A percentile compares a stretch with the other conserved stretches of the same genome.
These are phyloP conservation scores for Myiozetetes cayanensis DNA, from an alignment of 2,113 vertebrate species.

Conservation along the genomic window DNA sequence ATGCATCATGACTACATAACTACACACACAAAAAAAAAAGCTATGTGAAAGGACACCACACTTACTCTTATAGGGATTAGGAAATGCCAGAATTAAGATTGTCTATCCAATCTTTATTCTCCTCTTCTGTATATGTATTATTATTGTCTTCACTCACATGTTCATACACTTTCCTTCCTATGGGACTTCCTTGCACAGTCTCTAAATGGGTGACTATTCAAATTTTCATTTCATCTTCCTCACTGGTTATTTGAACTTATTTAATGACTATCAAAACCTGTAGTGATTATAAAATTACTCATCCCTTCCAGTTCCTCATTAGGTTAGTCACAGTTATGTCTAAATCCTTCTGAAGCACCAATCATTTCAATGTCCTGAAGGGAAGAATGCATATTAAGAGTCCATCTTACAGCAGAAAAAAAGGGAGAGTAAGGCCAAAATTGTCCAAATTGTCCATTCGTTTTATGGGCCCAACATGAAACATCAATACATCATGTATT, in stretches of 20 bases:
- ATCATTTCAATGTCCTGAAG: background rate
- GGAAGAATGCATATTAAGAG: background rate
- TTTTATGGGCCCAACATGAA: background rate
- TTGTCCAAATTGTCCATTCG: background rate
- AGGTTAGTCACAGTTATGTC: background rate
- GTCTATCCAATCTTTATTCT: background rate
- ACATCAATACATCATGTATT: background rate
- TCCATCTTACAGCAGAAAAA: background rate
- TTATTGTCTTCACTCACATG: background rate
- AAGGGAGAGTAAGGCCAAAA: background rate
- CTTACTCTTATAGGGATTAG: background rate
- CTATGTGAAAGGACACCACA: background rate
- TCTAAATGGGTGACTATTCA: background rate
- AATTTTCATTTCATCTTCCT: conserved; percentile 12
- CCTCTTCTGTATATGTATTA: background rate
- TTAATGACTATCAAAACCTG: conserved; percentile 1
- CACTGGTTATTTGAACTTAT: background rate
- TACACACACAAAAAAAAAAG: background rate
- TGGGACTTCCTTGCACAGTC: background rate
- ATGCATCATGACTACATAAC: background rate
- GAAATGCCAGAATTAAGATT: background rate
- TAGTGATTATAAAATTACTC: conserved; percentile 28
- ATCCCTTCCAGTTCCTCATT: background rate
- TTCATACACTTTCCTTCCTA: background rate
- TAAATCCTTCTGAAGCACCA: conserved; percentile 5